Percentiles rank a stretch among this genome's conserved stretches.
These are phyloP conservation scores for Styela clava DNA, from an alignment of 23 tunicate genomes.

Conservation along the genomic window DNA sequence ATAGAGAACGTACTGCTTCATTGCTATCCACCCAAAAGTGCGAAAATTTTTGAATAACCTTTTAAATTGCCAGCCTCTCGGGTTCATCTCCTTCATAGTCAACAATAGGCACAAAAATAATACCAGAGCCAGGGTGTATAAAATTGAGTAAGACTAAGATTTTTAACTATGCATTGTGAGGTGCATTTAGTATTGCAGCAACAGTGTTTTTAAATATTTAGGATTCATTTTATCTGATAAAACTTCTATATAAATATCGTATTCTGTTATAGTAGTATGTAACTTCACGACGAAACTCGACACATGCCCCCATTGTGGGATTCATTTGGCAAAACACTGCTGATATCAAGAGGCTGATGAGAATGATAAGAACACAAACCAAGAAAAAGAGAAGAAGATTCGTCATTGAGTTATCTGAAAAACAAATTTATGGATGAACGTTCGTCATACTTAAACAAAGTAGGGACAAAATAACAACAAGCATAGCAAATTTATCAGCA, in stretches of 20 bases:
- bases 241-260: constrained; percentile 7
- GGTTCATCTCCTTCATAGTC: too few relatives aligned
- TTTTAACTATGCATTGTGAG: too few relatives aligned
- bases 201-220: not conserved
- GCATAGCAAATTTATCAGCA: too few relatives aligned
- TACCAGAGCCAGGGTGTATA: too few relatives aligned
- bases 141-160: too few relatives aligned
- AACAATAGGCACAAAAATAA: too few relatives aligned
- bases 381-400: constrained; percentile 19
- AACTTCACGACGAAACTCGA: constrained; percentile 20
- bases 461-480: too few relatives aligned
- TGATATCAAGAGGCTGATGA: constrained; percentile 24
- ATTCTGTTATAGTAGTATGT: constrained; percentile 25
- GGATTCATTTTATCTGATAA: not conserved
- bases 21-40: too few relatives aligned
- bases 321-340: constrained; percentile 21
- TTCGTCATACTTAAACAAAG: not conserved
- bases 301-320: constrained; percentile 9
- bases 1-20: too few relatives aligned
- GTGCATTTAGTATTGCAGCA: too few relatives aligned
- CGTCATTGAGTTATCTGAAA: constrained; percentile 26
- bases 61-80: too few relatives aligned
- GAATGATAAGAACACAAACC: constrained; percentile 10
- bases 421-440: not conserved
- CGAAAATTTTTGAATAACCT: too few relatives aligned